phyloP scores from a whole-genome alignment of 2,888 invertebrate genomes.

The Heliconius ismenius region DNA sequence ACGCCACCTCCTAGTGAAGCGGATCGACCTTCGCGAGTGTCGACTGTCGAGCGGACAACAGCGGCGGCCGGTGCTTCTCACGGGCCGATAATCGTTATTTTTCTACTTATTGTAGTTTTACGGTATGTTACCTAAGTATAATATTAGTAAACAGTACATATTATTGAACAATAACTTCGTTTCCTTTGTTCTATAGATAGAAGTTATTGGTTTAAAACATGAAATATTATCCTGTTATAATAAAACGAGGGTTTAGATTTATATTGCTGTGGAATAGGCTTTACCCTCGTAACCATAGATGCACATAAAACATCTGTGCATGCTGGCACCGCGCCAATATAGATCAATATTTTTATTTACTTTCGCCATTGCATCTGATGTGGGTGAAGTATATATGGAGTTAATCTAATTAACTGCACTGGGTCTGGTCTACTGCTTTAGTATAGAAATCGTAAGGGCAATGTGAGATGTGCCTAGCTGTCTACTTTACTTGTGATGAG shows the following conservation, averaged over 20 bases:
- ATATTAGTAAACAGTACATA: neutral
- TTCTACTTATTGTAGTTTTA: constrained; percentile 18
- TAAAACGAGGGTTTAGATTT: neutral
- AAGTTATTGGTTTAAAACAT: neutral
- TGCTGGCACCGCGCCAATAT: constrained; percentile 56
- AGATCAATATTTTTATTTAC: constrained; percentile 38
- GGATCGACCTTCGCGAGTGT: constrained; percentile 65
- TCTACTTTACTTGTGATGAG: constrained; percentile 66
- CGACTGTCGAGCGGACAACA: constrained; percentile 56
- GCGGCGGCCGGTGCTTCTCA: constrained; percentile 76
- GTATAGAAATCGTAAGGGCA: constrained; percentile 31
- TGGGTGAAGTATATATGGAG: constrained; percentile 20
- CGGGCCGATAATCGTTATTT: constrained; percentile 61
- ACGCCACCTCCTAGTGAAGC: constrained; percentile 63
- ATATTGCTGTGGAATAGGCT: neutral
- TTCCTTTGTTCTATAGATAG: neutral
- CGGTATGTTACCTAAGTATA: constrained; percentile 21
- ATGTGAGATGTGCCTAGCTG: constrained; percentile 44
- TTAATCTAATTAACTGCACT: constrained; percentile 40
- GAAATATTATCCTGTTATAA: neutral
- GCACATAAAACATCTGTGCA: constrained; percentile 36
- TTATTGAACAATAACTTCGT: neutral
- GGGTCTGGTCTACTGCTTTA: constrained; percentile 31
- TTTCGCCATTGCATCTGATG: constrained; percentile 36
- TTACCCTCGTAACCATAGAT: constrained; percentile 21